These are phyloP conservation scores for Lepidocyrtinus sp. DNA, from an alignment of 2,888 invertebrate genomes.

Conservation along the genomic window DNA sequence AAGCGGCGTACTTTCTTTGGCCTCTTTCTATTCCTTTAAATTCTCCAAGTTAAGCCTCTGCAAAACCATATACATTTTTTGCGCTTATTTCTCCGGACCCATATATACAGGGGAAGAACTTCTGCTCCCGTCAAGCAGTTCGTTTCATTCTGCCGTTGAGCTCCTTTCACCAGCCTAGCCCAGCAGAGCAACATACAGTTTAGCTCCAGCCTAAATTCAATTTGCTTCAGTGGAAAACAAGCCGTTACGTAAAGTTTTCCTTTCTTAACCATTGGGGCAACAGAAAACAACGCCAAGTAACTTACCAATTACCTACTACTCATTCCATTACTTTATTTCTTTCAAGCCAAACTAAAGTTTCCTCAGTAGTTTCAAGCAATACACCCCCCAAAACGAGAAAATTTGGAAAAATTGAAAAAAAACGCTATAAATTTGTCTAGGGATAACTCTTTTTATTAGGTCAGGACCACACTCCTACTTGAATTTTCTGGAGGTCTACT, in stretches of 20 bases:
- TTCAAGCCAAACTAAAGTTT: not conserved
- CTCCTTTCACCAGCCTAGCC: slow-evolving; percentile 27
- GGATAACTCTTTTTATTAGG: not conserved
- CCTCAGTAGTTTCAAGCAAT: too few relatives aligned
- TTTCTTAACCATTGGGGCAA: slow-evolving; percentile 33
- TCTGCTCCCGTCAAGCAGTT: slow-evolving; percentile 39
- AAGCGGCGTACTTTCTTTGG: not conserved
- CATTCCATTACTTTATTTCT: slow-evolving; percentile 4
- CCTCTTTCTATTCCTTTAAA: not conserved
- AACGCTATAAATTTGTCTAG: not conserved
- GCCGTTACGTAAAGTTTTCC: not conserved
- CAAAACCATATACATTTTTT: too few relatives aligned
- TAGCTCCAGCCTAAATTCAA: slow-evolving; percentile 32
- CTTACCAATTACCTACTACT: not conserved
- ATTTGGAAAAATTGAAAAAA: not conserved
- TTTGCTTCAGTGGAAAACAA: not conserved
- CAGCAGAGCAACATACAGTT: slow-evolving; percentile 1
- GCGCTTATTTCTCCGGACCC: not conserved
- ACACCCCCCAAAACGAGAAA: slow-evolving; percentile 13
- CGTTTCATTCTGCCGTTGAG: slow-evolving; percentile 57
- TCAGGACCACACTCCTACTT: slow-evolving; percentile 4
- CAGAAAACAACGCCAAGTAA: slow-evolving; percentile 11
- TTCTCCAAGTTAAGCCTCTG: not conserved
- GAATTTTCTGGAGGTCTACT: not conserved
- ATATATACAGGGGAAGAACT: slow-evolving; percentile 45